Evolutionary conservation across 2,888 invertebrate genomes (phyloP).

Genomic region (Melanchra persicariae): DNA sequence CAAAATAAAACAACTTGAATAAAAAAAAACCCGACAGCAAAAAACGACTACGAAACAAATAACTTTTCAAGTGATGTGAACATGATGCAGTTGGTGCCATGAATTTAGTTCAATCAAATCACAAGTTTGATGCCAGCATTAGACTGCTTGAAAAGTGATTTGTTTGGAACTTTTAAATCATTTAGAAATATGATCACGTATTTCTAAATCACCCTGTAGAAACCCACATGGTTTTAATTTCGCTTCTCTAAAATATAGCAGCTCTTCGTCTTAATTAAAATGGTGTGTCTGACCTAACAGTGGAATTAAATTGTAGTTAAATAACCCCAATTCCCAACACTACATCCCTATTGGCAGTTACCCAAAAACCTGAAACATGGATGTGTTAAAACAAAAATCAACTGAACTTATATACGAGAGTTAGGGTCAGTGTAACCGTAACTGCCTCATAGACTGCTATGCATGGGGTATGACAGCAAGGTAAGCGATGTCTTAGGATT

Average conservation of each 20-base stretch:
- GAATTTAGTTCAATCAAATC: no score
- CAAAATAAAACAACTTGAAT: no score
- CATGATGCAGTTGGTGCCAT: no score
- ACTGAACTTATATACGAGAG: not conserved
- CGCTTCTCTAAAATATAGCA: not conserved
- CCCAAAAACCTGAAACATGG: slow-evolving; percentile 27
- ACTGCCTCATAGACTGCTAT: not conserved
- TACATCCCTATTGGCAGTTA: slow-evolving; percentile 22
- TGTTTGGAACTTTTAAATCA: no score
- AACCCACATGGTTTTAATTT: not conserved
- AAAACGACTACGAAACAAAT: no score
- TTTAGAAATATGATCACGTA: no score
- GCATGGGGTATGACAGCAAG: not conserved
- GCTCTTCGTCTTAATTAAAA: slow-evolving; percentile 16
- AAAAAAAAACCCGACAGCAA: no score
- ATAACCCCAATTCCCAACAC: slow-evolving; percentile 13
- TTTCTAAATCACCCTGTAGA: not conserved
- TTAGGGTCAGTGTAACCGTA: not conserved
- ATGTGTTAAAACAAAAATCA: slow-evolving; percentile 1
- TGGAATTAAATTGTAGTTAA: slow-evolving; percentile 33
- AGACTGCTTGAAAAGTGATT: no score
- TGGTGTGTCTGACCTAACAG: not conserved
- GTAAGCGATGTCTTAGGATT: not conserved
- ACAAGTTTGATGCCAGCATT: no score
- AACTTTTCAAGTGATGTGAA: no score